Percentiles rank a stretch among this genome's conserved stretches.
Conservation (phyloP, 2,888 invertebrate species). For the Lumbricus terrestris region DNA sequence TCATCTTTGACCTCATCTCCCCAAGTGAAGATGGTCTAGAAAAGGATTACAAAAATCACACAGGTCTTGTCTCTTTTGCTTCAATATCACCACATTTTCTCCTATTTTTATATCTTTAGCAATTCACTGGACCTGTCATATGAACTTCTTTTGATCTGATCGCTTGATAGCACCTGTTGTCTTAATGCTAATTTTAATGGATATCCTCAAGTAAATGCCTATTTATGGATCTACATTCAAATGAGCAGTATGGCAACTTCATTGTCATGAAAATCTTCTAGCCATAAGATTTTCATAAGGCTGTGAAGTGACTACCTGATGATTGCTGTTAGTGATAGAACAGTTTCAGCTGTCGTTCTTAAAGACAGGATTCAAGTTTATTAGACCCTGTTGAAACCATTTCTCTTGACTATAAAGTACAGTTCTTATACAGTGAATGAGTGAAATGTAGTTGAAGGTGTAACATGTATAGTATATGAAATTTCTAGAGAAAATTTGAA, state of each 20-base stretch:
- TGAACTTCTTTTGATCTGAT: not conserved
- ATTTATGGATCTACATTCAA: too few species aligned
- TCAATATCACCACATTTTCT: not conserved
- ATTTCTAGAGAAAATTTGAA: not conserved
- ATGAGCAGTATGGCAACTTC: too few species aligned
- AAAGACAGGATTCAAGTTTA: not conserved
- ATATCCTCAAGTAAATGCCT: not conserved
- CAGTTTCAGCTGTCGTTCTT: not conserved
- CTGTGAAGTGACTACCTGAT: not conserved
- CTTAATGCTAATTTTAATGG: not conserved
- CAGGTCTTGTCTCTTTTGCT: conserved; percentile 22
- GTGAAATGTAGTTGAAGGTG: not conserved
- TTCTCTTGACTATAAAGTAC: not conserved
- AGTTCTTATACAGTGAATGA: not conserved
- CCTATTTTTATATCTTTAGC: not conserved
- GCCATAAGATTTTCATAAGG: not conserved
- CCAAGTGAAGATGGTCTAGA: conserved; percentile 62
- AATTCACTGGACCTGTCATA: too few species aligned
- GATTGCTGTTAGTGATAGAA: not conserved
- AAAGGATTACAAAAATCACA: conserved; percentile 39
- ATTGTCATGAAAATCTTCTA: too few species aligned
- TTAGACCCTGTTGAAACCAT: not conserved
- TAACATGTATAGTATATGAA: not conserved
- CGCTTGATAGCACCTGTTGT: too few species aligned
- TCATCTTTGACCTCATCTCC: conserved; percentile 94